Evolutionary conservation across 2,113 vertebrate species (phyloP), one percentile per base, ranked within the genome.

Genomic region (Apteryx mantelli): DNA sequence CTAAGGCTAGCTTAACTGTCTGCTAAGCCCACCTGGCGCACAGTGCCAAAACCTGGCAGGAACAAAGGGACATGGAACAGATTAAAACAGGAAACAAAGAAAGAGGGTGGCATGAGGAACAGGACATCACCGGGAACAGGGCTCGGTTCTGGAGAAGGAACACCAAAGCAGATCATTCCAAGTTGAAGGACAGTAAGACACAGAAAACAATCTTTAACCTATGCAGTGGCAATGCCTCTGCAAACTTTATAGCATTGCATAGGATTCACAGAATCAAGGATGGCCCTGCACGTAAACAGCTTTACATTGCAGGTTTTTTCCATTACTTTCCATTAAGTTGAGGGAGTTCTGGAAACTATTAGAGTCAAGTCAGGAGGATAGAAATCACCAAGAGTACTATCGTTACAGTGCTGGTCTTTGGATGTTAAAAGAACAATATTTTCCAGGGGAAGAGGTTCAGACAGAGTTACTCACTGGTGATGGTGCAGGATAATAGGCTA

Each of bases 361-460:
- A 38, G 46, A 60, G 55, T 81, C 42, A 63, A 74, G 85, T 94
- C 84, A 95, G 88, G 81, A 90, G 42, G 36, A 88, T 10, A 19
- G 58, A 90, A 86, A 38, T 93, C 80, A 89, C 64, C n/a, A 53
- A 32, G 30, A 91, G 15, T 69, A n/a, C 32, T 73, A 86, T 52
- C 36, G 52, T 65, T 66, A 74, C 1, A 82, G 61, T 3, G 2
- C 17, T 13, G 64, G 30, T 91, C 83, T 93, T 77, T 65, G 68
- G 82, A 79, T 63, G 44, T 14, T 95, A 76, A n/a, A 4, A 56
- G 73, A 65, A 89, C 58, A 53, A 69, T 63, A 86, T 95, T 90
- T 92, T 94, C 92, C 96, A 89, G 77, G 73, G 36, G 87, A 78
- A 86, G 34, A 91, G 48, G 83, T 96, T 69, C 42, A 94, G 91